These are phyloP conservation scores for Nephotettix cincticeps DNA, from an alignment of 1,140 invertebrate species.

Conservation along the genomic window DNA sequence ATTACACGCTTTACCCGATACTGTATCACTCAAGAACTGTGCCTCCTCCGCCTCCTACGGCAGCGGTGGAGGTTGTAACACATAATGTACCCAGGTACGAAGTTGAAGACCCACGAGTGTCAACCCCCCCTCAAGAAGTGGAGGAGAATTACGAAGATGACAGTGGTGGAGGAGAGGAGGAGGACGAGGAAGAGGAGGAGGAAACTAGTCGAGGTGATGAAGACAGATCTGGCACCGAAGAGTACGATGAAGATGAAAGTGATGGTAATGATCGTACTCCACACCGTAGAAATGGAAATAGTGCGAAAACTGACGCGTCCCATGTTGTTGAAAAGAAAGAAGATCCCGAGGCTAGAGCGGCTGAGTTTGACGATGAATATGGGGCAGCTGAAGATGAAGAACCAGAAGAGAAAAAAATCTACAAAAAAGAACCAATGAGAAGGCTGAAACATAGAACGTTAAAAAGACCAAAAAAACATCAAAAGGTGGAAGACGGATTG, in stretches of 20 bases:
- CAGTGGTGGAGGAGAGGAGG: background rate
- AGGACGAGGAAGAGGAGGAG: conserved; percentile 9
- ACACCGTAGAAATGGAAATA: background rate
- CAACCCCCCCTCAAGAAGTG: background rate
- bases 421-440: background rate
- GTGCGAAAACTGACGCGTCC: background rate
- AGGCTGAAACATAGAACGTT: background rate
- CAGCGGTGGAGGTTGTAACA: background rate
- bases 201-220: background rate
- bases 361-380: background rate
- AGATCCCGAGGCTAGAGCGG: background rate
- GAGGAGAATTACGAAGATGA: background rate
- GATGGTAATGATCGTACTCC: background rate
- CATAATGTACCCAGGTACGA: background rate
- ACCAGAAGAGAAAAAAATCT: background rate
- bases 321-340: conserved; percentile 15
- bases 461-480: conserved; percentile 28
- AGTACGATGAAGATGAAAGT: background rate
- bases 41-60: no score
- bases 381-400: background rate
- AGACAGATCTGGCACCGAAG: background rate
- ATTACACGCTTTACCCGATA: no score
- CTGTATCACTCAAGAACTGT: no score
- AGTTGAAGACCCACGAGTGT: background rate
- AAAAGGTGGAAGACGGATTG: conserved; percentile 5